phyloP scores from a whole-genome alignment of 2,888 invertebrate species.

The Zelleria hepariella region DNA sequence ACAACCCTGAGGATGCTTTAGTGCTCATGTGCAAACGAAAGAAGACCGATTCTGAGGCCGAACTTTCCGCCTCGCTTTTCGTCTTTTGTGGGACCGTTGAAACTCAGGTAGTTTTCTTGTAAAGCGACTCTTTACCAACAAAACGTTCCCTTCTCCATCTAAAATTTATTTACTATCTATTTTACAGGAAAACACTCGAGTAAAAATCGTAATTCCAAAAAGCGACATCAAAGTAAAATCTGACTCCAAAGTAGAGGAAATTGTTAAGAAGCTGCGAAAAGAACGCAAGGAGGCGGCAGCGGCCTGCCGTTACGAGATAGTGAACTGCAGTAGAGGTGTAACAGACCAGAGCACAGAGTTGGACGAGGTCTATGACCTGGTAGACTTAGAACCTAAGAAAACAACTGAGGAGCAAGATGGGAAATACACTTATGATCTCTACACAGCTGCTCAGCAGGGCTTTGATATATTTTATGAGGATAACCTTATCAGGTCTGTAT shows the following conservation, averaged over 20 bases:
- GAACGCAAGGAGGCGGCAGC: conserved; percentile 42
- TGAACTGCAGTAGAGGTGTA: conserved; percentile 52
- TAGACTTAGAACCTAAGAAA: conserved; percentile 39
- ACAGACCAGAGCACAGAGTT: conserved; percentile 23
- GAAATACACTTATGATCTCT: conserved; percentile 58
- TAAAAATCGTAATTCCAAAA: conserved; percentile 45
- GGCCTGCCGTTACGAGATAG: conserved; percentile 52
- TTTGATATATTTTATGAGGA: conserved; percentile 59
- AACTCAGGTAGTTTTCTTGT: conserved; percentile 64
- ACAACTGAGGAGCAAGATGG: conserved; percentile 31
- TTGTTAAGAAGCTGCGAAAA: conserved; percentile 52
- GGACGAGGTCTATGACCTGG: conserved; percentile 36
- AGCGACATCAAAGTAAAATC: conserved; percentile 36
- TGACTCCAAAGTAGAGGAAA: conserved; percentile 36
- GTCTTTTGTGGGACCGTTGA: conserved; percentile 82
- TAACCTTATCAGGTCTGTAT: conserved; percentile 44
- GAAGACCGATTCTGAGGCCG: conserved; percentile 67
- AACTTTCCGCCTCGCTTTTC: conserved; percentile 73
- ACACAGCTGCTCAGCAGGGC: conserved; percentile 46
- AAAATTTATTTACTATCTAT: conserved; percentile 3
- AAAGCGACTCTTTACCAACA: neutral
- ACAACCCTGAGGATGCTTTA: conserved; percentile 79
- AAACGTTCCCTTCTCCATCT: neutral
- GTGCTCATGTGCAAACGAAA: conserved; percentile 79
- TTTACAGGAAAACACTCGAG: conserved; percentile 43